A percentile compares a stretch with the other conserved stretches of the same genome.
These are phyloP conservation scores for Mactromeris polynyma DNA, from an alignment of 2,888 invertebrate genomes.

Conservation along the genomic window DNA sequence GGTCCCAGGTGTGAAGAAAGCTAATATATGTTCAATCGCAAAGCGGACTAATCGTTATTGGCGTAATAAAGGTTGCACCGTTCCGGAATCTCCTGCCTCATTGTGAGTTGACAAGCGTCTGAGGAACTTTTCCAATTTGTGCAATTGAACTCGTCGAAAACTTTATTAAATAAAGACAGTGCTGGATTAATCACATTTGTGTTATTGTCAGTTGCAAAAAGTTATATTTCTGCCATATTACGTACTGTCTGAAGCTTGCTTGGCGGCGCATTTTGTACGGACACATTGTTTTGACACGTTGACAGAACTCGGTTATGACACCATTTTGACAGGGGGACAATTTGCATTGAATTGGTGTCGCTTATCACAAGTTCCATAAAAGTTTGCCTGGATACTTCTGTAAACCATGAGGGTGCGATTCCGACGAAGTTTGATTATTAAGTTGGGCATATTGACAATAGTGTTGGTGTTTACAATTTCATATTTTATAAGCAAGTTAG, in stretches of 20 bases:
- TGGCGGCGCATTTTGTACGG: background rate
- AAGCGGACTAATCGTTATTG: background rate
- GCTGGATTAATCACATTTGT: background rate
- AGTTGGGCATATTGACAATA: constrained; percentile 75
- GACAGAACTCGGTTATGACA: constrained; percentile 4
- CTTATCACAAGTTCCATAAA: background rate
- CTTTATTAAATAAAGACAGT: background rate
- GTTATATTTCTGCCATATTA: background rate
- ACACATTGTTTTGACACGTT: background rate
- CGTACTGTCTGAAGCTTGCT: background rate
- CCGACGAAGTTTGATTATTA: constrained; percentile 73
- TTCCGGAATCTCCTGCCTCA: constrained; percentile 25
- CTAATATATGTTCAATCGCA: no score
- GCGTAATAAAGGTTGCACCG: background rate
- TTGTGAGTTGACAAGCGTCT: constrained; percentile 15
- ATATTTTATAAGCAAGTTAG: constrained; percentile 73
- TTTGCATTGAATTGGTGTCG: background rate
- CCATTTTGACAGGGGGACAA: background rate
- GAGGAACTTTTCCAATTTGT: background rate
- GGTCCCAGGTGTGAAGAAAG: no score
- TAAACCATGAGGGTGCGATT: constrained; percentile 63
- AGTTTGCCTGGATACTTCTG: background rate
- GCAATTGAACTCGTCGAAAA: background rate
- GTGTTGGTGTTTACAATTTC: constrained; percentile 75
- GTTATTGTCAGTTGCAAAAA: background rate